A percentile compares a stretch with the other conserved stretches of the same genome.
Evolutionary conservation across 2,113 vertebrate genomes (phyloP).

Genomic region (Pitta sordida): DNA sequence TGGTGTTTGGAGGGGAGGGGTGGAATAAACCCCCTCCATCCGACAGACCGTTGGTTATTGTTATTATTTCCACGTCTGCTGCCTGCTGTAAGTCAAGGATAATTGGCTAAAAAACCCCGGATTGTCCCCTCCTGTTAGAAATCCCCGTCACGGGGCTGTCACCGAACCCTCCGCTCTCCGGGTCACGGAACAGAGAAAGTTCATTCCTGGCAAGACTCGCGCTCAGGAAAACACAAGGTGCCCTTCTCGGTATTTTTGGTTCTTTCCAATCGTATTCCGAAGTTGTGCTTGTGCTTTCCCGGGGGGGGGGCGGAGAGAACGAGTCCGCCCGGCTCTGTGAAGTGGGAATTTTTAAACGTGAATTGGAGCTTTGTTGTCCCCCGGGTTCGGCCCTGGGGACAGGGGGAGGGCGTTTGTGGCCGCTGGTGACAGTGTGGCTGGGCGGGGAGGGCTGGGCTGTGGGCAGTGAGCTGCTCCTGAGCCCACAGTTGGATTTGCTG

Average conservation of each 20-base stretch:
- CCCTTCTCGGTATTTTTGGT: not conserved
- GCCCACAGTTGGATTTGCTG: no score
- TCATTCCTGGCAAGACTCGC: not conserved
- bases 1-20: not conserved
- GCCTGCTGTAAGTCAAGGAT: not conserved
- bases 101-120: not conserved
- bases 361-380: not conserved
- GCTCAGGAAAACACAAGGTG: not conserved
- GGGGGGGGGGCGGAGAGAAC: no score
- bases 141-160: not conserved
- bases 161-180: not conserved
- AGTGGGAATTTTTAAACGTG: not conserved
- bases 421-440: no score
- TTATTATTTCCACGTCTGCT: not conserved
- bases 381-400: no score
- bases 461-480: no score
- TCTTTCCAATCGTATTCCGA: not conserved
- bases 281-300: not conserved
- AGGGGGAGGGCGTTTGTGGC: no score
- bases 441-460: no score
- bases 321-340: rapidly evolving
- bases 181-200: not conserved
- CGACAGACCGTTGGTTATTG: not conserved
- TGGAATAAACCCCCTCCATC: not conserved
- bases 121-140: not conserved